phyloP scores from a whole-genome alignment of 1,140 invertebrate genomes.

The Muscidifurax raptorellus region DNA sequence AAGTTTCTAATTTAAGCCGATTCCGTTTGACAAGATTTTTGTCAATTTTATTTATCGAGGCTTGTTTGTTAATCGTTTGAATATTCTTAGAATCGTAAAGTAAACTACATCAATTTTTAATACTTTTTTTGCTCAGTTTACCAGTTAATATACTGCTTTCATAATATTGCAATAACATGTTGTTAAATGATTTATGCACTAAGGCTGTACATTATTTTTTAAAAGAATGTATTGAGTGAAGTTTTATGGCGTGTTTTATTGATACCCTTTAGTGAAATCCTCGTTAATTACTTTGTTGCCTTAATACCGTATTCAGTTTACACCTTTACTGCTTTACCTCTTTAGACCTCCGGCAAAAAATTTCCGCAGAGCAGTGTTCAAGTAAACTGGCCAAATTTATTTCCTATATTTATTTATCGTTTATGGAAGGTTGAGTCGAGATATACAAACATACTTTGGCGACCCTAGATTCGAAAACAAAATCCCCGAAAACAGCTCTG shows the following conservation, averaged over 20 bases:
- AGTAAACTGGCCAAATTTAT: neutral
- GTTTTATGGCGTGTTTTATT: neutral
- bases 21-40: neutral
- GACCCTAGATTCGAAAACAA: constrained; percentile 7
- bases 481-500: neutral
- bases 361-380: neutral
- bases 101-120: too few species aligned
- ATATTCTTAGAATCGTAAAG: too few species aligned
- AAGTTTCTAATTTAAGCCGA: neutral
- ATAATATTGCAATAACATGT: neutral
- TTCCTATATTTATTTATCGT: constrained; percentile 37
- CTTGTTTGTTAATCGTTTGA: neutral
- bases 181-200: neutral
- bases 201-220: neutral
- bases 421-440: neutral
- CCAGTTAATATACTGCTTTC: neutral
- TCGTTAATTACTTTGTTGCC: constrained; percentile 18
- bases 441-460: constrained; percentile 41
- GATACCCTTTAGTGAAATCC: neutral
- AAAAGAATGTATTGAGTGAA: neutral
- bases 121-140: neutral
- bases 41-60: neutral
- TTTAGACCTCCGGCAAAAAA: neutral
- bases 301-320: constrained; percentile 11
- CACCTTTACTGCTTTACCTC: constrained; percentile 16